These are phyloP conservation scores for Chiridota heheva DNA, from an alignment of 35 echinoderm and acorn worm species.

Conservation along the genomic window DNA sequence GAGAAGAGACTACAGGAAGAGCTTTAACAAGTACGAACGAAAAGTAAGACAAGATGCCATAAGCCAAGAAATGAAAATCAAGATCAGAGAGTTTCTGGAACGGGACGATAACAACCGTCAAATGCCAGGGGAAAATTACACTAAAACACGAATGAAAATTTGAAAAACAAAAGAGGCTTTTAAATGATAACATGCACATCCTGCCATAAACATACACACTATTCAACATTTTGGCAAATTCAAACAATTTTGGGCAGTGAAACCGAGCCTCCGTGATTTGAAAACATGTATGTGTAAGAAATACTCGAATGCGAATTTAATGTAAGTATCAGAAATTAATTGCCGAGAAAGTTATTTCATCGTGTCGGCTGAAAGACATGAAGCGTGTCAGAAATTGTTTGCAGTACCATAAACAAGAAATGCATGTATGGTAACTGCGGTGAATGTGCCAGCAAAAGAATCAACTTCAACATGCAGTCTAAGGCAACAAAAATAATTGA, in stretches of 20 bases:
- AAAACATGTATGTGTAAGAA: conserved; percentile 15
- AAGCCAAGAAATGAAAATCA: conserved; percentile 7
- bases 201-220: conserved; percentile 18
- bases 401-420: too few species aligned
- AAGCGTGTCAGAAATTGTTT: not conserved
- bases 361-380: not conserved
- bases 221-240: conserved; percentile 38
- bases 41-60: conserved; percentile 15
- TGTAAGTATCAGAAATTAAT: not conserved
- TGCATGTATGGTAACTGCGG: too few species aligned
- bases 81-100: conserved; percentile 25
- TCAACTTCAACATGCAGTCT: not conserved
- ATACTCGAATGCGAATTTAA: too few species aligned
- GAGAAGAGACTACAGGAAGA: too few species aligned
- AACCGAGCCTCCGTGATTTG: not conserved
- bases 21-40: not conserved
- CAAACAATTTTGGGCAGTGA: conserved; percentile 22
- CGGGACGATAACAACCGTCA: conserved; percentile 34
- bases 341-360: not conserved
- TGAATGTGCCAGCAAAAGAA: not conserved
- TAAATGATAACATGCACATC: conserved; percentile 24
- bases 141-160: conserved; percentile 16
- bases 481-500: too few species aligned
- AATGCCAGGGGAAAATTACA: conserved; percentile 45
- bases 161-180: conserved; percentile 33